Conservation (phyloP, 2,888 invertebrate genomes). For the Dicyrtomina minuta region DNA sequence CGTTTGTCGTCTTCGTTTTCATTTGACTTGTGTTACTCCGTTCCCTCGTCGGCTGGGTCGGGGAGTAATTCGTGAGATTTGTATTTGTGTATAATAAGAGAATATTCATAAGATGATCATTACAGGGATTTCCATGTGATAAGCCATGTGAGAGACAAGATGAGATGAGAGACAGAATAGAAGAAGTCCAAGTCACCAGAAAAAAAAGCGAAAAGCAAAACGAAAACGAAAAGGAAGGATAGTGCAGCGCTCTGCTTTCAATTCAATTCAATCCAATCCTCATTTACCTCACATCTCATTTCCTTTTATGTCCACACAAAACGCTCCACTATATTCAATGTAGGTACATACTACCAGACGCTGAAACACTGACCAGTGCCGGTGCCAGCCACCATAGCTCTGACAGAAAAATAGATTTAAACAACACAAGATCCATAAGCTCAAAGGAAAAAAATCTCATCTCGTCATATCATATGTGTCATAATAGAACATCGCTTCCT, state of each 20-base stretch:
- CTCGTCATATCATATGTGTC: too few species aligned
- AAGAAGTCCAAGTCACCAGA: neutral
- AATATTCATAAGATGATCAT: constrained; percentile 32
- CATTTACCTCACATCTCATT: constrained; percentile 22
- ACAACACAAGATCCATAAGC: too few species aligned
- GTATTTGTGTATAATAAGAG: constrained; percentile 27
- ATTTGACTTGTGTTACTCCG: too few species aligned
- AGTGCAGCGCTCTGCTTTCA: constrained; percentile 24
- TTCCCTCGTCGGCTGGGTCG: neutral
- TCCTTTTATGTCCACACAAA: constrained; percentile 16
- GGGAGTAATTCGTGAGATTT: constrained; percentile 31
- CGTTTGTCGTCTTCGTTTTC: constrained; percentile 9
- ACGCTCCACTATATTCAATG: too few species aligned
- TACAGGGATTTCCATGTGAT: constrained; percentile 12
- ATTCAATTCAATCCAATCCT: constrained; percentile 15
- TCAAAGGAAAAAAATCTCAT: constrained; percentile 12
- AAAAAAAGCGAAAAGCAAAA: neutral
- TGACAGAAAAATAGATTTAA: too few species aligned
- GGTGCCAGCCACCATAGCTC: neutral
- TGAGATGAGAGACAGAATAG: neutral
- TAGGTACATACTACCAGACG: too few species aligned
- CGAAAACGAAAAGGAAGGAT: neutral
- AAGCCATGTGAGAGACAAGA: constrained; percentile 17
- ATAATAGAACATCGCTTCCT: constrained; percentile 19
- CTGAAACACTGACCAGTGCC: too few species aligned